Conservation (phyloP, 2,888 invertebrate genomes). For the Cephus nigrinus region DNA sequence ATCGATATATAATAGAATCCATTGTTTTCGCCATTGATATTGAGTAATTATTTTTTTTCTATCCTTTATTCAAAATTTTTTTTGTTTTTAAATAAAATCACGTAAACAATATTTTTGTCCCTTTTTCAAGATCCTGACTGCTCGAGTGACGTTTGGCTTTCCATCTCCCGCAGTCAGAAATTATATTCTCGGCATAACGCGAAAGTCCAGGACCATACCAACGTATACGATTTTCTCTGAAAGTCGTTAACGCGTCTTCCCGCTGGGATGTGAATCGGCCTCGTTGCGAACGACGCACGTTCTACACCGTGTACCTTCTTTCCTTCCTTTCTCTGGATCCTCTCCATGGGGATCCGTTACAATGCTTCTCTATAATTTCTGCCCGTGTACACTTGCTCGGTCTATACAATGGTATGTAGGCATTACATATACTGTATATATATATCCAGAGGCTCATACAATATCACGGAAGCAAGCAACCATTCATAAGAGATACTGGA, state of each 20-base stretch:
- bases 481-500: slow-evolving; percentile 3
- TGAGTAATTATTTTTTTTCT: too few relatives aligned
- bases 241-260: background rate
- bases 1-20: background rate
- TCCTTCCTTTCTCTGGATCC: background rate
- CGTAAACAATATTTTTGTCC: too few relatives aligned
- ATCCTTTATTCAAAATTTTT: too few relatives aligned
- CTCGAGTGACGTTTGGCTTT: background rate
- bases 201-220: background rate
- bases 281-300: background rate
- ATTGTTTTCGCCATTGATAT: background rate
- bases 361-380: background rate
- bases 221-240: background rate
- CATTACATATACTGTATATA: background rate
- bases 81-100: too few relatives aligned
- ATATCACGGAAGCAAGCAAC: background rate
- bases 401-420: background rate
- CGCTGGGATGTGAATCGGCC: background rate
- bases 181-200: background rate
- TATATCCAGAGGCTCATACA: background rate
- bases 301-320: background rate
- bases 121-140: too few relatives aligned
- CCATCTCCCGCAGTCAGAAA: background rate
- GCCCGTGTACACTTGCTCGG: background rate
- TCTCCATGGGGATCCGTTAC: background rate